Percentiles rank a stretch among this genome's conserved stretches.
phyloP scores from a whole-genome alignment of 2,888 invertebrate genomes.

The Nemapogon koenigi region DNA sequence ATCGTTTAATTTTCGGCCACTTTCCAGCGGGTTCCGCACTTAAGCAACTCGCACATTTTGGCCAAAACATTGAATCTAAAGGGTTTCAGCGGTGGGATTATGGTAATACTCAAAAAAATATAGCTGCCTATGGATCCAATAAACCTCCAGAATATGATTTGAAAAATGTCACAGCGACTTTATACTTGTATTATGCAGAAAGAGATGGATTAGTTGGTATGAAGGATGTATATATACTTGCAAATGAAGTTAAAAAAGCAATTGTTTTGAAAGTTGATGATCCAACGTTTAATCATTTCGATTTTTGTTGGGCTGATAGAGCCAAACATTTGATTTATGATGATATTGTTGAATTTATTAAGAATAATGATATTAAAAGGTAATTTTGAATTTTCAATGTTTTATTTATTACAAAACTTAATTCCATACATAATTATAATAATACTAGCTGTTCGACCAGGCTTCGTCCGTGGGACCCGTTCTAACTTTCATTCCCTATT shows the following conservation, averaged over 20 bases:
- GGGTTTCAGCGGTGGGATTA: conserved; percentile 5
- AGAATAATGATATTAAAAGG: no score
- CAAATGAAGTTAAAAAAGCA: background rate
- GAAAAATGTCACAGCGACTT: conserved; percentile 26
- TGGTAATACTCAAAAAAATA: conserved; percentile 20
- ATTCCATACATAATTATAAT: no score
- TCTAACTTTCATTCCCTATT: no score
- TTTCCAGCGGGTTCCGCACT: conserved; percentile 32
- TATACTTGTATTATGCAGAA: conserved; percentile 36
- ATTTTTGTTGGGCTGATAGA: conserved; percentile 31
- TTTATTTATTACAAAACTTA: no score
- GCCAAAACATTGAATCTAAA: conserved; percentile 23
- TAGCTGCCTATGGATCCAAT: conserved; percentile 23
- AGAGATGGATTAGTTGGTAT: conserved; percentile 30
- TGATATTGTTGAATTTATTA: conserved; percentile 1
- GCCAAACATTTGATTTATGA: conserved; percentile 23
- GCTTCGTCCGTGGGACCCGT: no score
- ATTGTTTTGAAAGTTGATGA: background rate
- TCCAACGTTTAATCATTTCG: conserved; percentile 27
- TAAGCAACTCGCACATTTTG: conserved; percentile 33
- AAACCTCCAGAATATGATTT: conserved; percentile 33
- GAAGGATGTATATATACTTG: conserved; percentile 26
- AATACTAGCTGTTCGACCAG: no score
- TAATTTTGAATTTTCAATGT: no score
- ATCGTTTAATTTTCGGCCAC: conserved; percentile 31